Conservation (phyloP, 2,113 vertebrate species). For the Columba livia region DNA sequence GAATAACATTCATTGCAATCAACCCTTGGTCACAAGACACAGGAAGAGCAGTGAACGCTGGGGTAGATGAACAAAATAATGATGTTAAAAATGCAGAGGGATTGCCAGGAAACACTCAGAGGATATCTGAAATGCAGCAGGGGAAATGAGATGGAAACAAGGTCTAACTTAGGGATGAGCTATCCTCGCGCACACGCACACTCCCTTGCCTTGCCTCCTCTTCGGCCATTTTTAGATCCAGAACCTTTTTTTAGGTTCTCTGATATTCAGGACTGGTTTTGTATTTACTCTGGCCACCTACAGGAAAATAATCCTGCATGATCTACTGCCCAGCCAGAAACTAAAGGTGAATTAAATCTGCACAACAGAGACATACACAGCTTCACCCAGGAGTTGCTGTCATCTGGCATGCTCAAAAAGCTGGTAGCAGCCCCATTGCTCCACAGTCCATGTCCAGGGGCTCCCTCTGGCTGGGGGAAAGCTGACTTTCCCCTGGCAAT, state of each 20-base stretch:
- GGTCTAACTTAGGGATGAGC: background rate
- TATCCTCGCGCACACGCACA: background rate
- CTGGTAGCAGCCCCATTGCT: background rate
- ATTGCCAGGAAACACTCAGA: constrained; percentile 28
- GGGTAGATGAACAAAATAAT: background rate
- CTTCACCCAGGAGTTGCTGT: background rate
- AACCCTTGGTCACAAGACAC: constrained; percentile 20
- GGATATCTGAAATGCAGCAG: background rate
- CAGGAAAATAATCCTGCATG: background rate
- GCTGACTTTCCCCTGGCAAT: background rate
- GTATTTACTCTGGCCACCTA: background rate
- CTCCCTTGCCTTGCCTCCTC: background rate
- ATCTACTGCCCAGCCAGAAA: background rate
- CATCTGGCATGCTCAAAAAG: background rate
- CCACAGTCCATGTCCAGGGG: background rate
- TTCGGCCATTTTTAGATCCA: background rate
- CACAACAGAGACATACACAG: too few relatives aligned
- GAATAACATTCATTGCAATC: background rate
- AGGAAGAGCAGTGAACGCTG: constrained; percentile 68
- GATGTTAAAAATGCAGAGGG: constrained; percentile 38
- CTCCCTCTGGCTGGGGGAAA: background rate
- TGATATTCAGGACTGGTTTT: background rate
- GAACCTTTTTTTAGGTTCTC: background rate
- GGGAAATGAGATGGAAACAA: background rate
- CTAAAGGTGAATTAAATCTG: background rate